Percentiles rank a stretch among this genome's conserved stretches.
Conservation (phyloP, 2,113 vertebrate species). For the Beaufortia kweichowensis region DNA sequence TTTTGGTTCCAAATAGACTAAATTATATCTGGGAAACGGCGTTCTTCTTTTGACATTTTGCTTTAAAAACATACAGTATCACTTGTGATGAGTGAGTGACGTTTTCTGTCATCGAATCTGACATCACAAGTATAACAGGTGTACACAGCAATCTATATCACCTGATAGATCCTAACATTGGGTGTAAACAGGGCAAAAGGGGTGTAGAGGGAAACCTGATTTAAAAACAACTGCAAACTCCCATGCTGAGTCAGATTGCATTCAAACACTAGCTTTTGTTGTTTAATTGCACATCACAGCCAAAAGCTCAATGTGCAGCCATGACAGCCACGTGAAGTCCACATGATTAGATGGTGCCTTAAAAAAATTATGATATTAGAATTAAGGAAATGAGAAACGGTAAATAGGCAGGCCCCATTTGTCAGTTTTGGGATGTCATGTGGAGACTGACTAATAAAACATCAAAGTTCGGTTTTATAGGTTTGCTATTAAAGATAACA, state of each 20-base stretch:
- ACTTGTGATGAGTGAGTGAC: too few relatives aligned
- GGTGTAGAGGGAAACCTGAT: neutral
- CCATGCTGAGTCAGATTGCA: neutral
- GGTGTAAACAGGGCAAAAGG: too few relatives aligned
- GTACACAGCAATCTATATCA: too few relatives aligned
- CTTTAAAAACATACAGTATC: too few relatives aligned
- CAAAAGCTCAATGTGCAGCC: slow-evolving; percentile 7
- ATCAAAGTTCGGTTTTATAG: slow-evolving; percentile 22
- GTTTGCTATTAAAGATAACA: slow-evolving; percentile 33
- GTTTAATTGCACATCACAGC: slow-evolving; percentile 1
- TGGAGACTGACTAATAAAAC: slow-evolving; percentile 33
- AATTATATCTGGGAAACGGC: too few relatives aligned
- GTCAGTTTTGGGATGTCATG: slow-evolving; percentile 2
- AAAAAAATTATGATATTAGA: neutral
- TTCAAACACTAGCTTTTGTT: slow-evolving; percentile 40
- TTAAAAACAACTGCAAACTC: neutral
- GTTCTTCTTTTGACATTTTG: too few relatives aligned
- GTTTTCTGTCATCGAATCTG: too few relatives aligned
- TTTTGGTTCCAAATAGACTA: too few relatives aligned
- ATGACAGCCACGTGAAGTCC: neutral
- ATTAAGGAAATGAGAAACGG: neutral
- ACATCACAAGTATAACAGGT: too few relatives aligned
- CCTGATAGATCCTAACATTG: too few relatives aligned
- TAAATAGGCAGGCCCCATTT: slow-evolving; percentile 2
- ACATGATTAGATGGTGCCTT: slow-evolving; percentile 21